Percentiles rank a stretch among this genome's conserved stretches.
Evolutionary conservation across 2,888 invertebrate species (phyloP).

Genomic region (Agonopterix alstromeriana): DNA sequence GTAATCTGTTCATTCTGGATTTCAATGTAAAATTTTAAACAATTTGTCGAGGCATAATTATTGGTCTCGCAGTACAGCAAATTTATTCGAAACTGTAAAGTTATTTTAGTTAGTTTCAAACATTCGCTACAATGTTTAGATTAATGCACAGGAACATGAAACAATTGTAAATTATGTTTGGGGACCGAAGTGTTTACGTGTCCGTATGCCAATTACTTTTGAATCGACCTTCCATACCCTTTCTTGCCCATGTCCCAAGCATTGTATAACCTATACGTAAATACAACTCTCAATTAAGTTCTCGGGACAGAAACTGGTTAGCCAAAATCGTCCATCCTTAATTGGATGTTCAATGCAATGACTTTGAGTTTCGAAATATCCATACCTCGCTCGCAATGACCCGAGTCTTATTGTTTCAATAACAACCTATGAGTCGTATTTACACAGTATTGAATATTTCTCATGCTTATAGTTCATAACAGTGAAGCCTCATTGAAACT

Average conservation of each 20-base stretch:
- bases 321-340: not conserved
- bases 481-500: not conserved
- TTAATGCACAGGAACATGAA: conserved; percentile 24
- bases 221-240: conserved; percentile 40
- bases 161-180: conserved; percentile 50
- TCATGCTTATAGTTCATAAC: not conserved
- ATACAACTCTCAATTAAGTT: not conserved
- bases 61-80: too few relatives aligned
- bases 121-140: conserved; percentile 29
- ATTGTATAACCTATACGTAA: not conserved
- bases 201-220: conserved; percentile 34
- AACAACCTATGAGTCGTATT: too few relatives aligned
- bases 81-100: too few relatives aligned
- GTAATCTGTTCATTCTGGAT: conserved; percentile 19
- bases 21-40: not conserved
- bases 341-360: not conserved
- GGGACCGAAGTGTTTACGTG: conserved; percentile 43
- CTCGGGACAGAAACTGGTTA: too few relatives aligned
- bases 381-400: not conserved
- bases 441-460: too few relatives aligned
- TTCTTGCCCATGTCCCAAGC: conserved; percentile 7
- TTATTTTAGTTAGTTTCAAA: too few relatives aligned
- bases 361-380: conserved; percentile 2
- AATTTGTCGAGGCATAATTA: not conserved
- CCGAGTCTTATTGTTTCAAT: not conserved